A percentile compares a stretch with the other conserved stretches of the same genome.
Conservation (phyloP, 2,113 vertebrate species). For the Mugil cephalus region DNA sequence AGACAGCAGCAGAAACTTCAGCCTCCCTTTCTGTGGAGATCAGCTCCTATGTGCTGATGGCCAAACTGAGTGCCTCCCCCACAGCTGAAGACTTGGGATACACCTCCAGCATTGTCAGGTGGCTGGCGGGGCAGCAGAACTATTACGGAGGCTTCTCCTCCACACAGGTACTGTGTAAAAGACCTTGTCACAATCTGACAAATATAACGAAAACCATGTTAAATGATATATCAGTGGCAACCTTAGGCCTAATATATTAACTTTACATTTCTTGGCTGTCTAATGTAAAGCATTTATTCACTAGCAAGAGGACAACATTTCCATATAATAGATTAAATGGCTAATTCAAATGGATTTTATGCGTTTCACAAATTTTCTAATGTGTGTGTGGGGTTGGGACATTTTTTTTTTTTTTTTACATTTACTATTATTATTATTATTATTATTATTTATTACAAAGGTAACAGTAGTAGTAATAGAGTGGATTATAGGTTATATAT, state of each 20-base stretch:
- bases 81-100: conserved; percentile 70
- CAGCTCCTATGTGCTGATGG: conserved; percentile 84
- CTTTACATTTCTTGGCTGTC: not conserved
- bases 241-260: not conserved
- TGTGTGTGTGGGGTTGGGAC: too few relatives aligned
- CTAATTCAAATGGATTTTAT: too few relatives aligned
- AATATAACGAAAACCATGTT: not conserved
- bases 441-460: too few relatives aligned
- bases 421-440: too few relatives aligned
- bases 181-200: not conserved
- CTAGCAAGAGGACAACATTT: too few relatives aligned
- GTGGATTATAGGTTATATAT: too few relatives aligned
- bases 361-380: too few relatives aligned
- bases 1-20: conserved; percentile 46
- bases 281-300: too few relatives aligned
- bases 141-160: conserved; percentile 87
- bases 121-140: conserved; percentile 87
- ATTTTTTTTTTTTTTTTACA: too few relatives aligned
- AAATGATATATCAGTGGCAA: not conserved
- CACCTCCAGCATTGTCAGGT: conserved; percentile 77
- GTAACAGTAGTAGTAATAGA: too few relatives aligned
- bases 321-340: too few relatives aligned
- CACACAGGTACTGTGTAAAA: conserved; percentile 82
- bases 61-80: conserved; percentile 73
- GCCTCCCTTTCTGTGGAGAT: conserved; percentile 83